Evolutionary conservation across 2,797 vertebrate genomes (phyloP).

Genomic region (Sciurus vulgaris): DNA sequence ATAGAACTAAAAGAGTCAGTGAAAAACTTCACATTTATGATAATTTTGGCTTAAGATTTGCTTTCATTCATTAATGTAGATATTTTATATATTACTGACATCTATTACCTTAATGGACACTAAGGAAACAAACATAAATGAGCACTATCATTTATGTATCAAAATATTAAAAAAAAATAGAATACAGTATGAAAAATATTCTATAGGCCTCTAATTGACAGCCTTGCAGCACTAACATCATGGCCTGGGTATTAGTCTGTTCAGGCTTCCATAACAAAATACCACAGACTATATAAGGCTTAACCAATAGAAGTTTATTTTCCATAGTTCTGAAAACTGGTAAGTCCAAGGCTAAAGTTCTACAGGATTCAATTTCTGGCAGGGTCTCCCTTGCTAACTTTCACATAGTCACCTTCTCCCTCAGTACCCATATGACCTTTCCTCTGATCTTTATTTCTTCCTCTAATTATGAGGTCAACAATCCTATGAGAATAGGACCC

Average conservation of each 20-base stretch:
- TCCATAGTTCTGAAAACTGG: neutral
- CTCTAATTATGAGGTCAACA: neutral
- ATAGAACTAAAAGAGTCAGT: neutral
- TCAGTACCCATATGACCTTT: neutral
- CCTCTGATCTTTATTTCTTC: neutral
- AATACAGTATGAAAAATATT: neutral
- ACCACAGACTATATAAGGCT: neutral
- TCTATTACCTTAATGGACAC: neutral
- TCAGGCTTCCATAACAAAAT: neutral
- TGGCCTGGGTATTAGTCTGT: neutral
- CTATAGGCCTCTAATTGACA: neutral
- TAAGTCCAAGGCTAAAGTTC: neutral
- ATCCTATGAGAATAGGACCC: neutral
- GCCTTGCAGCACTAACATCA: neutral
- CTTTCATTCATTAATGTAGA: neutral
- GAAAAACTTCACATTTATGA: neutral
- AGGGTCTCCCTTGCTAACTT: neutral
- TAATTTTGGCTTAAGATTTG: neutral
- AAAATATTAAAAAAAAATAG: neutral
- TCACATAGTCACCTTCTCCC: neutral
- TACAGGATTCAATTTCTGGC: neutral
- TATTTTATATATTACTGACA: neutral
- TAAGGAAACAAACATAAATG: neutral
- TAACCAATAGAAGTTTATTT: neutral
- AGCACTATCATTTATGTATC: neutral